Base-by-base conservation (phyloP, 1,140 invertebrate species). In the Sinella curviseta region DNA sequence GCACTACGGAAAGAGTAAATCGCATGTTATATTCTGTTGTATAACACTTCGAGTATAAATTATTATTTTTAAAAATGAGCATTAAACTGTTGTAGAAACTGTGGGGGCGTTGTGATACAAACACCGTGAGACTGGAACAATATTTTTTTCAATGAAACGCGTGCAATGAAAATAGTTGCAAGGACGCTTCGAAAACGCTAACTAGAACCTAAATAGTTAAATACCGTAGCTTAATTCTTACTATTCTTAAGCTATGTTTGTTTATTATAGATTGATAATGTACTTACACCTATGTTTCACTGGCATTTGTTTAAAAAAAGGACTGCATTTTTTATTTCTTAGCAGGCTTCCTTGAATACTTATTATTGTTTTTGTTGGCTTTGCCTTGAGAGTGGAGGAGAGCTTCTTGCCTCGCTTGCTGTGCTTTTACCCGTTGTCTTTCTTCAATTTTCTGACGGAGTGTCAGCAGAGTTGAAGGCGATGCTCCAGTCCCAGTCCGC, bases 401-500 rank as follows among this genome's bases (percentile, higher is more conserved):
- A 39, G 34, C 34, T 77, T 82, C 82, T 34, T 83, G 78, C 60
- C 78, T 77, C 24, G 78, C 70, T 74, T 83, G 81, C 74, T 81
- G 80, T 54, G 83, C 86, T 78, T 85, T 85, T 3, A 86, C 78
- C 77, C 85, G 82, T 81, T 88, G 87, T 54, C 88, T 84, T 74
- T 88, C 87, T 79, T 89, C 85, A 30, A 89, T 87, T 79, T 88
- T 88, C 67, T 86, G 85, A 20, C 88, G 84, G 8, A 89, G 84
- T n/a, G 86, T 87, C 8, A 86, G 80, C 24, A 89, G 85, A 0
- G 88, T 89, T 8, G 86, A 83, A 0, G 88, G 85, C 26, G 86
- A 88, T 30, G 88, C 88, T 30, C 88, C 88, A 3, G 88, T 89
- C 24, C 88, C 88, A 26, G 87, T 86, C 20, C 87, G 82, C 0